Base-by-base conservation (phyloP, 2,113 vertebrate genomes). In the Anarrhichthys ocellatus region DNA sequence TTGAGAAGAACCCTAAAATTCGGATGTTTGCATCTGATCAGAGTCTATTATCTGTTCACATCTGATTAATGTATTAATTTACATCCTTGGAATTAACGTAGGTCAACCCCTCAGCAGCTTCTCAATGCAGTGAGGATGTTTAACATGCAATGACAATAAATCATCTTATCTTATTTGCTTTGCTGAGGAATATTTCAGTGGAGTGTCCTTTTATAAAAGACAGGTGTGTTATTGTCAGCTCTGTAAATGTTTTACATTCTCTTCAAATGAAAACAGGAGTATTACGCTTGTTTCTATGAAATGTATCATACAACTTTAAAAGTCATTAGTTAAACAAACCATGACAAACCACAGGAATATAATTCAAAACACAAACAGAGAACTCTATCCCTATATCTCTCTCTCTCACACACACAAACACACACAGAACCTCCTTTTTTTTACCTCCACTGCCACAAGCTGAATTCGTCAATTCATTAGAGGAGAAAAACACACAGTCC, bases 391-490 rank as follows among this genome's bases (percentile, higher is more conserved):
- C 29, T 80, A 66, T 66, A 29, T 59, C 24, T 5, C 56, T 5
- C 38, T 9, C 72, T 13, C 70, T 46, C 27, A 36, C 34, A 54
- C 32, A 50, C 13, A 72, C 62, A 88, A 76, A 82, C 29, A 85
- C 4, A 5, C 84, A 75, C 71, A 88, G 3, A 5, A 78, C 83
- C 87, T 89, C 85, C 82, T 90, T 90, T 85, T 90, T 90, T 85
- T 94, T 92, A 90, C 89, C 81, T 87, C 86, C 84, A 91, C 82
- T 80, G 89, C 94, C 93, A 94, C 91, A 87, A 94, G 93, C 93
- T 94, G 93, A 95, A 95, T 95, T 94, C 94, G 90, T 94, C 94
- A 95, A 95, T 96, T 95, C 94, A 95, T 95, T 95, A 95, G 92
- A 94, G 91, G 92, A 93, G 93, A 93, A 94, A 94, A 94, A 93